Percentiles rank a stretch among this genome's conserved stretches.
These are phyloP conservation scores for Plutomurus gul DNA, from an alignment of 1,140 invertebrate species.

Conservation along the genomic window DNA sequence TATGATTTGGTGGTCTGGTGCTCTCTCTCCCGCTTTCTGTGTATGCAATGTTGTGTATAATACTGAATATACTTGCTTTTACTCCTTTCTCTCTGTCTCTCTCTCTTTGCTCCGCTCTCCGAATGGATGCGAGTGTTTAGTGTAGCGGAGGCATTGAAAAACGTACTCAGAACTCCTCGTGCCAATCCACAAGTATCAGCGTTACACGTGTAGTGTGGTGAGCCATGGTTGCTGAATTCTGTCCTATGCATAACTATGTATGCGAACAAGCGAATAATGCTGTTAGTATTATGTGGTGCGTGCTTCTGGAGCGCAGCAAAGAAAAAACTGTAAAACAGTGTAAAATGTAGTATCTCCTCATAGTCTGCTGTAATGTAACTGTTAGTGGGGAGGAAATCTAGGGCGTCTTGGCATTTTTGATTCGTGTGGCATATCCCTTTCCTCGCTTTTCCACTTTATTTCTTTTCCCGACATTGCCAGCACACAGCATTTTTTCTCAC, in stretches of 20 bases:
- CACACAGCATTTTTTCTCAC: conserved; percentile 21
- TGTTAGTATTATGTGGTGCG: background rate
- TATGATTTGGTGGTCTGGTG: background rate
- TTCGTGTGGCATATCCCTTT: conserved; percentile 9
- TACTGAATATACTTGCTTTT: background rate
- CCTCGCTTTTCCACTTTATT: background rate
- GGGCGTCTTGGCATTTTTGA: conserved; percentile 9
- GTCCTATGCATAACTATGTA: too few relatives aligned
- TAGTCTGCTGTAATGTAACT: background rate
- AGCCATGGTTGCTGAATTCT: too few relatives aligned
- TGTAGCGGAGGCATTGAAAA: too few relatives aligned
- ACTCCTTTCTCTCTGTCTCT: too few relatives aligned
- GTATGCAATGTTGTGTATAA: background rate
- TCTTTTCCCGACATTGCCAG: background rate
- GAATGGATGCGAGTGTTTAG: too few relatives aligned
- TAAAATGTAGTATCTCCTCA: conserved; percentile 12
- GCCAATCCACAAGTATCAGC: conserved; percentile 10
- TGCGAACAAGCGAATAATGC: background rate
- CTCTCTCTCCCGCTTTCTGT: too few relatives aligned
- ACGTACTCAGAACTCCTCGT: too few relatives aligned
- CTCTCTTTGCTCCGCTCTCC: background rate
- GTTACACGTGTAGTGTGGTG: background rate
- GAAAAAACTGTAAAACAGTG: conserved; percentile 21
- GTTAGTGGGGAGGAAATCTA: conserved; percentile 10
- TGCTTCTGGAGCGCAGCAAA: background rate